Evolutionary conservation across 2,888 invertebrate genomes (phyloP), one percentile per base, ranked within the genome.

Genomic region (Sialis lutaria): DNA sequence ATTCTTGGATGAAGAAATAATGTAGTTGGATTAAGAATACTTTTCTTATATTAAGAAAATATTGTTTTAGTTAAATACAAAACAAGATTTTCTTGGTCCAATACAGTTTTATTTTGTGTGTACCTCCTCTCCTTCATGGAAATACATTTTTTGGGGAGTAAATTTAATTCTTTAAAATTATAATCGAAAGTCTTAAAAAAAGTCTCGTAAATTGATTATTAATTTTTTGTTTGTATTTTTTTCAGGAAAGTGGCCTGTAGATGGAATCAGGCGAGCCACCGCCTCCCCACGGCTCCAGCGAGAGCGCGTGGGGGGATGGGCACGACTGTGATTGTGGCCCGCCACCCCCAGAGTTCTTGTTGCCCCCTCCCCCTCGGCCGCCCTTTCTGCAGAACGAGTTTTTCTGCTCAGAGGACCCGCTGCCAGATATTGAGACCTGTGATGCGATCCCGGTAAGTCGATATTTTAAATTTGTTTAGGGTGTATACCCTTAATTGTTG

Each of bases 401-500:
- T 51, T 77, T 79, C 48, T 82, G 82, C 61, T 75, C 78, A 48
- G 81, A 82, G 63, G 77, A 78, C 55, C 77, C 80, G 42, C 71
- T 82, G 57, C 73, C 77, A 47, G 77, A 77, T 57, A 71, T 82
- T 60, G 82, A 82, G 65, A 79, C 81, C 57, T 82, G 82, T 65
- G 80, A 82, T 62, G 77, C 79, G 57, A 75, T 80, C 71, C 81
- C 82, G 73, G 82, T 82, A 66, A 80, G 80, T 75, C 49, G 37
- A 10, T 7, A 6, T 37, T 37, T 37, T 22, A 22, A 22, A 22
- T 22, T n/a, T 22, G 4, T 22, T 22, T 2, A 4, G 22, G 22
- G 22, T 22, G 2, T 22, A 22, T 35, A 35, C 35, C 10, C 35
- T 4, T 10, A 10, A 10, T n/a, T 35, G 10, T 35, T 4, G 35